Evolutionary conservation across 2,888 invertebrate genomes (phyloP).

Genomic region (Synanthedon tipuliformis): DNA sequence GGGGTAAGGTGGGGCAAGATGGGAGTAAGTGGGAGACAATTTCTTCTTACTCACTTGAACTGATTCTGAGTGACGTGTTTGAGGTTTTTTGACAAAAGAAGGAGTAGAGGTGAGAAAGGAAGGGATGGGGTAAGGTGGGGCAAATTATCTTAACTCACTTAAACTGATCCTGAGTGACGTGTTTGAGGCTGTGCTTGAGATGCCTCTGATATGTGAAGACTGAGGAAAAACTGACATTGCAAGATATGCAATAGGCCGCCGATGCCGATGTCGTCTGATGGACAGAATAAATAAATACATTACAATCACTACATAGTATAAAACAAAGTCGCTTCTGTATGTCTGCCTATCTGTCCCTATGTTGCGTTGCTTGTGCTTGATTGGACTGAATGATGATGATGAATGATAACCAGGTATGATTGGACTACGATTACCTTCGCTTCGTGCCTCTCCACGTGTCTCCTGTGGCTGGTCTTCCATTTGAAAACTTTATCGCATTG

Average conservation of each 20-base stretch:
- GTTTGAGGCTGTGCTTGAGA: slow-evolving; percentile 48
- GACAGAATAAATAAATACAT: not conserved
- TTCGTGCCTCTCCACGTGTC: slow-evolving; percentile 44
- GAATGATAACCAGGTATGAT: not conserved
- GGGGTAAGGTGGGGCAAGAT: too few relatives aligned
- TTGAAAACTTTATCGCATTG: slow-evolving; percentile 47
- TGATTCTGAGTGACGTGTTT: slow-evolving; percentile 51
- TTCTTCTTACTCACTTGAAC: slow-evolving; percentile 26
- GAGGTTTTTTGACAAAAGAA: slow-evolving; percentile 29
- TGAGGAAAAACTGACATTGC: slow-evolving; percentile 41
- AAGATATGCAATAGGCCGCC: slow-evolving; percentile 34
- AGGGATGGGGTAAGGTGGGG: too few relatives aligned
- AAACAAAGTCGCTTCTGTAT: too few relatives aligned
- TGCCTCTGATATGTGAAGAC: slow-evolving; percentile 47
- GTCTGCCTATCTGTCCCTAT: too few relatives aligned
- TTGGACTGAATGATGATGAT: too few relatives aligned
- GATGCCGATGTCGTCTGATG: not conserved
- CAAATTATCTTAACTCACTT: slow-evolving; percentile 21
- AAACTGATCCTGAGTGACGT: slow-evolving; percentile 47
- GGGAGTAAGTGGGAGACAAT: too few relatives aligned
- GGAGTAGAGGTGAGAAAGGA: too few relatives aligned
- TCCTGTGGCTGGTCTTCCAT: slow-evolving; percentile 52
- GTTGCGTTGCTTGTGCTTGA: too few relatives aligned
- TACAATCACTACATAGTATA: too few relatives aligned
- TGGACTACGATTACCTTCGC: slow-evolving; percentile 21